These are phyloP conservation scores for Creontiades dilutus DNA, from an alignment of 2,888 invertebrate species.

Conservation along the genomic window DNA sequence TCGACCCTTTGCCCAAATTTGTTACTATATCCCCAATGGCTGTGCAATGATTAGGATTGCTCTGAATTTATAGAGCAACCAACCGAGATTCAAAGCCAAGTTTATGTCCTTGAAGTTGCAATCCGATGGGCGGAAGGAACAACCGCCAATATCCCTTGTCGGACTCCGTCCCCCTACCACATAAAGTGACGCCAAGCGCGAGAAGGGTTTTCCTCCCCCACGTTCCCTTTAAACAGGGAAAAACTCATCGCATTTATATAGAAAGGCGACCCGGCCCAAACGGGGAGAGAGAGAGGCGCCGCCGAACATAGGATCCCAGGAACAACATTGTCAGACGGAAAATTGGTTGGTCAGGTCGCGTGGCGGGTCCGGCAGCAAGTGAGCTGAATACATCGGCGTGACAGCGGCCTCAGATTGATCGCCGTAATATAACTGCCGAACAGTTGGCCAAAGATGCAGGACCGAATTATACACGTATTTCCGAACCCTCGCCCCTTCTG, in stretches of 20 bases:
- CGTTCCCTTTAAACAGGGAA: not conserved
- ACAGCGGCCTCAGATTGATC: constrained; percentile 47
- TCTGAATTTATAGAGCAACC: not conserved
- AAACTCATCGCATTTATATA: not conserved
- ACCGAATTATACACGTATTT: constrained; percentile 48
- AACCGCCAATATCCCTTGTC: not conserved
- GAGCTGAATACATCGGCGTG: constrained; percentile 44
- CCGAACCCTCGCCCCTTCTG: not conserved
- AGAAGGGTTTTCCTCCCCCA: not conserved
- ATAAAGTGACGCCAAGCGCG: not conserved
- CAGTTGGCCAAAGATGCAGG: constrained; percentile 40
- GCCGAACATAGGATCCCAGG: not conserved
- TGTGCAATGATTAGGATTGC: not conserved
- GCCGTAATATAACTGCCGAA: constrained; percentile 48
- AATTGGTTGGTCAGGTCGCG: constrained; percentile 25
- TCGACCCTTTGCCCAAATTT: no score
- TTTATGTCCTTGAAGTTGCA: not conserved
- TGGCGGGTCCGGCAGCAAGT: constrained; percentile 22
- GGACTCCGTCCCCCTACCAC: not conserved
- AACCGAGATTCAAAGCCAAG: not conserved
- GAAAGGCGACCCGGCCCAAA: not conserved
- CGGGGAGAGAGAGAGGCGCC: not conserved
- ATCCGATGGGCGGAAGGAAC: not conserved
- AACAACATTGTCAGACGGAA: not conserved
- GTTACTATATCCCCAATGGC: not conserved